Percentiles rank a stretch among this genome's conserved stretches.
These are phyloP conservation scores for Cataglyphis hispanica DNA, from an alignment of 1,140 invertebrate genomes.

Conservation along the genomic window DNA sequence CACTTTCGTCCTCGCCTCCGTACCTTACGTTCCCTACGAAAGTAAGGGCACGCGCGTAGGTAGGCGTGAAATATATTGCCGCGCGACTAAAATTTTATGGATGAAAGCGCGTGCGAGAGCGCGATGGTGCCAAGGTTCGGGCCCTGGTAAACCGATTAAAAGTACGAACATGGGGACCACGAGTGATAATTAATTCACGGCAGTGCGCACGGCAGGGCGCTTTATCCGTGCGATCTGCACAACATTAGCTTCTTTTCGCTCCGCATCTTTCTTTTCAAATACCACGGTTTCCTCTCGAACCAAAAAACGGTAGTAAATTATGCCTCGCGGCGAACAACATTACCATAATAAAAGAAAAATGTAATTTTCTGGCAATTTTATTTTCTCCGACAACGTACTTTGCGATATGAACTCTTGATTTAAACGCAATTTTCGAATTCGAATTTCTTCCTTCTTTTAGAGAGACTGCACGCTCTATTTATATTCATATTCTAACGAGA, in stretches of 20 bases:
- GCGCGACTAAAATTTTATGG: slow-evolving; percentile 74
- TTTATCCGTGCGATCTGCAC: slow-evolving; percentile 71
- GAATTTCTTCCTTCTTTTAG: background rate
- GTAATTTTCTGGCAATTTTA: background rate
- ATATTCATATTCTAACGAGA: background rate
- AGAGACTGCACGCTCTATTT: background rate
- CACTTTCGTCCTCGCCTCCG: slow-evolving; percentile 1
- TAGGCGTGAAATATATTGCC: slow-evolving; percentile 81
- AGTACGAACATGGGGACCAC: slow-evolving; percentile 72
- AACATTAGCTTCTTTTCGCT: slow-evolving; percentile 48
- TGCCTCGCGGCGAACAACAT: background rate
- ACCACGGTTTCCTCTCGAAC: background rate
- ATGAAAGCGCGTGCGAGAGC: slow-evolving; percentile 35
- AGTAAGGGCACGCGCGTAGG: slow-evolving; percentile 75
- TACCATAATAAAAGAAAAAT: background rate
- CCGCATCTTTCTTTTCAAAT: slow-evolving; percentile 11
- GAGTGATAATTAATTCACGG: slow-evolving; percentile 80
- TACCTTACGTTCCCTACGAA: slow-evolving; percentile 37
- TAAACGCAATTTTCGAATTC: background rate
- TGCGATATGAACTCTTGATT: background rate
- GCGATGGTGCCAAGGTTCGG: slow-evolving; percentile 62
- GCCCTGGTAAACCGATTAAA: slow-evolving; percentile 69
- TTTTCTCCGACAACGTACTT: background rate
- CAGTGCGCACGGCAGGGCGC: slow-evolving; percentile 62
- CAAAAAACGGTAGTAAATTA: slow-evolving; percentile 1